Percentiles rank a stretch among this genome's conserved stretches.
Conservation (phyloP, 1,140 invertebrate genomes). For the Varroa destructor region DNA sequence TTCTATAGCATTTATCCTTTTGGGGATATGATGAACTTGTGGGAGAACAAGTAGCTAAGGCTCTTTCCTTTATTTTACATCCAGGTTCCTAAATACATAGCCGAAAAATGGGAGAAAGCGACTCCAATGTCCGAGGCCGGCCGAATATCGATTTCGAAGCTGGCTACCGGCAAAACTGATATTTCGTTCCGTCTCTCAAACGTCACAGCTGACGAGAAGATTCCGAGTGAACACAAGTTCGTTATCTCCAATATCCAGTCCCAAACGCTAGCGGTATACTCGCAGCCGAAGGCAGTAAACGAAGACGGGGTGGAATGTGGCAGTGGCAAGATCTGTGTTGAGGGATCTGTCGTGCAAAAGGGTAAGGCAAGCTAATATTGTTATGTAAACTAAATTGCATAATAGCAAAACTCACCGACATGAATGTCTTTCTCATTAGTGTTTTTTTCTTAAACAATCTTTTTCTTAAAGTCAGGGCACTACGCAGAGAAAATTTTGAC, state of each 20-base stretch:
- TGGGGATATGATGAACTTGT: not conserved
- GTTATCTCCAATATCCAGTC: constrained; percentile 71
- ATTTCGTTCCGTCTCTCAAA: constrained; percentile 56
- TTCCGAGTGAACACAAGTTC: constrained; percentile 76
- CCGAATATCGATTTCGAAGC: constrained; percentile 60
- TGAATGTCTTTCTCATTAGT: no score
- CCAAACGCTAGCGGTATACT: constrained; percentile 77
- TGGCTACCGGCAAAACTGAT: constrained; percentile 53
- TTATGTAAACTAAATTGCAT: no score
- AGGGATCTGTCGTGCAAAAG: constrained; percentile 84
- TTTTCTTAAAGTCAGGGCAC: no score
- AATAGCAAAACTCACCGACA: no score
- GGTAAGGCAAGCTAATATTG: no score
- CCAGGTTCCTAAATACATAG: constrained; percentile 76
- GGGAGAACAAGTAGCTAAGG: constrained; percentile 22
- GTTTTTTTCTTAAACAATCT: no score
- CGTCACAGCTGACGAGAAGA: constrained; percentile 51
- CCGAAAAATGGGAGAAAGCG: constrained; percentile 74
- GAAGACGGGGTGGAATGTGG: constrained; percentile 28
- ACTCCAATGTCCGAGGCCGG: constrained; percentile 59
- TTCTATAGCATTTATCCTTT: no score
- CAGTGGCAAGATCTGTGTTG: constrained; percentile 64
- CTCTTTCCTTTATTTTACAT: constrained; percentile 6
- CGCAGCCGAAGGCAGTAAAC: constrained; percentile 54
- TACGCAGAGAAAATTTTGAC: no score